Base-by-base conservation (phyloP, 2,113 vertebrate species). In the Zosterops borbonicus region DNA sequence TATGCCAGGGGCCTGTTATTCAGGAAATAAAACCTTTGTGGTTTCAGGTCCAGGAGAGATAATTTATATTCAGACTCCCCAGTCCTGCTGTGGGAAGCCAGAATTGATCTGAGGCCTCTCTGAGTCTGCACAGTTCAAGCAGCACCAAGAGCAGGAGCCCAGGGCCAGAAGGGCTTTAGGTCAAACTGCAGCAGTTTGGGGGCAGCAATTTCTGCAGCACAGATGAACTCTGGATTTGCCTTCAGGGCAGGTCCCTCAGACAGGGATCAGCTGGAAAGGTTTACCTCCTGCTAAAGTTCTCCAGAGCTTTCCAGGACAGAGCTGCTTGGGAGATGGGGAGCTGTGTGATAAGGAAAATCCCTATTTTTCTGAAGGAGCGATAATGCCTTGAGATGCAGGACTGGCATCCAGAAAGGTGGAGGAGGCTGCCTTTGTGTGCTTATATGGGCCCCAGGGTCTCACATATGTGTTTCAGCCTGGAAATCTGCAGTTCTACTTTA, bases 341-440 rank as follows among this genome's bases (percentile, higher is more conserved):
- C 52, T 52, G 16, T 3, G 22, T 1, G 58, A 21, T 5, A 14
- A 41, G 6, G 28, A 29, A 41, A 22, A 11, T 22, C 31, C 9
- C 6, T 18, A 0, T 12, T 37, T 52, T 53, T 6, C 33, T 56
- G 46, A 8, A 49, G 76, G 59, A 83, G 9, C 14, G 14, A 14
- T 3, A 28, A 12, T 23, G 19, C n/a, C 46, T 58, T 4, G 33
- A 33, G 28, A n/a, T 3, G 16, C 46, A 23, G 53, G 58, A 27
- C 12, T 27, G 52, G 44, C n/a, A 18, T 2, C 67, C 71, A 25
- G 20, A 27, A 21, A 23, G 14, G 16, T 52, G 4, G 1, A 24
- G 41, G 6, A 7, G 6, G 1, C n/a, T 37, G 28, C 5, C 4
- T 49, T 21, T 18, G 5, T 1, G 5, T 6, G 5, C 4, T 4